A percentile compares a stretch with the other conserved stretches of the same genome.
These are phyloP conservation scores for Hydractinia echinata DNA, from an alignment of 30 jellyfish, hydroid and myxozoan species.

Conservation along the genomic window DNA sequence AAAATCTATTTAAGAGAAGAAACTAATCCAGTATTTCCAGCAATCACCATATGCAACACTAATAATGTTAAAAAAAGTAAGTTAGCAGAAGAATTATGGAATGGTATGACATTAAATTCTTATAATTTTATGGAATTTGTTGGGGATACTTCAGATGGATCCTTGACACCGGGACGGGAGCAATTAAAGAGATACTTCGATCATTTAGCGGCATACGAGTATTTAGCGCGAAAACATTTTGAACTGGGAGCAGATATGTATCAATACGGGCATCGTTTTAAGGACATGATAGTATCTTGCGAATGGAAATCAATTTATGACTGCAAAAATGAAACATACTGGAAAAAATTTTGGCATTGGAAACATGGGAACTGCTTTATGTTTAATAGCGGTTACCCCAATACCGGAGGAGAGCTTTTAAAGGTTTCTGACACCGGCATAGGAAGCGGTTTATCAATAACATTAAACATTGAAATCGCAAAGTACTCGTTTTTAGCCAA, in stretches of 20 bases:
- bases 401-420: not conserved
- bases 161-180: no score
- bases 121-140: no score
- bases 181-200: no score
- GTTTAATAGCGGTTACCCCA: not conserved
- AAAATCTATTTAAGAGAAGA: not conserved
- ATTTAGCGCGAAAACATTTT: no score
- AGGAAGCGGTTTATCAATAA: slow-evolving; percentile 4
- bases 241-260: not conserved
- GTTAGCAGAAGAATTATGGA: not conserved
- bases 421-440: not conserved
- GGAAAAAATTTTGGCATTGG: slow-evolving; percentile 25
- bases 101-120: no score
- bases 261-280: not conserved
- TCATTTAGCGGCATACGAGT: no score
- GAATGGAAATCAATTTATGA: not conserved
- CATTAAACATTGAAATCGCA: not conserved
- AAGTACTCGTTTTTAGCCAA: not conserved
- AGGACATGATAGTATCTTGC: not conserved
- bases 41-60: slow-evolving; percentile 13
- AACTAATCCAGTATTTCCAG: not conserved
- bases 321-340: not conserved
- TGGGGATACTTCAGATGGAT: no score
- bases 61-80: not conserved
- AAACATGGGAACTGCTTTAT: slow-evolving; percentile 14